Conservation (phyloP, 1,140 invertebrate species). For the Nebria ingens region DNA sequence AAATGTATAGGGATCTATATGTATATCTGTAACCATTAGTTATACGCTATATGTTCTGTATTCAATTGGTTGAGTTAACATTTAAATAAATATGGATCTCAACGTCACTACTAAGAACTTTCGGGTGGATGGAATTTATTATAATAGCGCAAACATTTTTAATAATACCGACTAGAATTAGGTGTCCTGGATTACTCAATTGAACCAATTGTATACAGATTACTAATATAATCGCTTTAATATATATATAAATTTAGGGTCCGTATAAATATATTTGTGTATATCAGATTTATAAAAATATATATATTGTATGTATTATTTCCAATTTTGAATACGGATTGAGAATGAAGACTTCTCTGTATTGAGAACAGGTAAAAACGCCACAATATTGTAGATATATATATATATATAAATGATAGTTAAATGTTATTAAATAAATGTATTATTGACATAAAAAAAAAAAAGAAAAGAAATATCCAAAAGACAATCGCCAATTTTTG, state of each 20-base stretch:
- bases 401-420: background rate
- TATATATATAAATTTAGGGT: no score
- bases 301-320: background rate
- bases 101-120: no score
- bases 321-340: background rate
- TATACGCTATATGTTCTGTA: background rate
- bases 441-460: no score
- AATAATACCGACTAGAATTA: no score
- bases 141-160: no score
- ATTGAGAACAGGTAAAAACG: background rate
- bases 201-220: background rate
- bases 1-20: background rate
- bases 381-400: background rate
- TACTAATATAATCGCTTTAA: background rate
- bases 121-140: no score
- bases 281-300: background rate
- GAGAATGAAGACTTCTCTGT: background rate
- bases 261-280: background rate
- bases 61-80: no score
- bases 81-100: no score
- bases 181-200: no score
- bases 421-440: no score
- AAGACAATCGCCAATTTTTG: no score
- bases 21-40: background rate
- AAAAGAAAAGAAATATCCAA: no score